Evolutionary conservation across 2,113 vertebrate species (phyloP).

Genomic region (Empidonax traillii): DNA sequence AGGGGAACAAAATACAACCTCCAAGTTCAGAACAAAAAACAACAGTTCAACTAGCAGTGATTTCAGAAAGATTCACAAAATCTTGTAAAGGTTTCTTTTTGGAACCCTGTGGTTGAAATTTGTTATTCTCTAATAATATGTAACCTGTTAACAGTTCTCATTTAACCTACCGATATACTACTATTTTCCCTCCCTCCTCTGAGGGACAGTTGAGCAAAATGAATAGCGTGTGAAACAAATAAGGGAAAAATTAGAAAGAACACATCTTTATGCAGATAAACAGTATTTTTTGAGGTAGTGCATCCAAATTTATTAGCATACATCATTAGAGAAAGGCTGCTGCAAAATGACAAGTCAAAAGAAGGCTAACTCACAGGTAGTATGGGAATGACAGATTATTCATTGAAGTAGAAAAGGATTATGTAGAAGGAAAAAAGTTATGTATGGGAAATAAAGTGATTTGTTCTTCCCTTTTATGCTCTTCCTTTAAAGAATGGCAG

Average conservation of each 20-base stretch:
- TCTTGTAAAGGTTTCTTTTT: not conserved
- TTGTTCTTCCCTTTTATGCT: not conserved
- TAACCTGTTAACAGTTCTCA: not conserved
- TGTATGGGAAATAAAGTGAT: not conserved
- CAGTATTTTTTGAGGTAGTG: not conserved
- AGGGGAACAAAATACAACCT: not conserved
- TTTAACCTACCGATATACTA: not conserved
- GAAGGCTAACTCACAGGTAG: not conserved
- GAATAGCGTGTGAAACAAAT: not conserved
- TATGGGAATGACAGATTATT: not conserved
- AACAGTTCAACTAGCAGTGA: not conserved
- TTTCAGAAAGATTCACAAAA: not conserved
- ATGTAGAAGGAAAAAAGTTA: not conserved
- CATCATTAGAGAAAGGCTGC: not conserved
- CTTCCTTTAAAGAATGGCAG: not conserved
- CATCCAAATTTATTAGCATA: not conserved
- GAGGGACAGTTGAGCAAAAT: not conserved
- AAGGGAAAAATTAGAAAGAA: not conserved
- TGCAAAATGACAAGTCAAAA: not conserved
- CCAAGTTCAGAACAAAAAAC: not conserved
- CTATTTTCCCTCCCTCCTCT: not conserved
- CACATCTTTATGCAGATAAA: not conserved
- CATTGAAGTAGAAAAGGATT: not conserved
- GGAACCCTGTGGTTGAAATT: not conserved
- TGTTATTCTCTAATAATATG: not conserved